Base-by-base conservation (phyloP, 2,888 invertebrate genomes). In the Microchrysa polita region DNA sequence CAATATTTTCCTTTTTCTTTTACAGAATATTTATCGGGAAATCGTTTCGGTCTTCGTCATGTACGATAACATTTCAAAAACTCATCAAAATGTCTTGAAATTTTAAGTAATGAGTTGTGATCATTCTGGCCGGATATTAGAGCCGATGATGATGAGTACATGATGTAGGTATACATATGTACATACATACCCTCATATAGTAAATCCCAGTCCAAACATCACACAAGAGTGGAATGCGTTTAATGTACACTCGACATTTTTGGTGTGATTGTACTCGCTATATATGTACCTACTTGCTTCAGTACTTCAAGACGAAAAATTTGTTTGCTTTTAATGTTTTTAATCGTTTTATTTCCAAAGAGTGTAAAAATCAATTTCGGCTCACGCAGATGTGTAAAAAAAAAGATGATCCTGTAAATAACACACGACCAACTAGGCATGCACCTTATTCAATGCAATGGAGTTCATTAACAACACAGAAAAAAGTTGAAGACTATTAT, bases 61-160 rank as follows among this genome's bases (percentile, higher is more conserved):
- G 69, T 69, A 40, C 69, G 69, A 69, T 69, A 69, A 69, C 69
- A 69, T 69, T 69, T 69, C 69, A 69, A 69, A 65, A 69, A 69
- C 55, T 69, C 69, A 69, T 69, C 65, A 65, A 34, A 22, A 27
- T 40, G 40, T 16, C n/a, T 9, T 52, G 40, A 57, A 69, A 69
- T 55, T 52, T 69, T 69, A 69, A 69, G 69, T 69, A 69, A 69
- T 23, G 69, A 57, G 57, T 42, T 40, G 27, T 34, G 69, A 55
- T 57, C 57, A 14, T 52, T 55, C 57, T 23, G 69, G 40, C 69
- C 65, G 65, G 69, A 69, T 69, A 69, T 69, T 34, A 57, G 69
- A 34, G 27, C 27, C 7, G 27, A 34, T 20, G 55, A 55, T 14
- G n/a, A n/a, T n/a, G n/a, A n/a, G n/a, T n/a, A n/a, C n/a, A n/a